A percentile compares a stretch with the other conserved stretches of the same genome.
phyloP scores from a whole-genome alignment of 2,113 vertebrate genomes.

The Daphoenositta chrysoptera region DNA sequence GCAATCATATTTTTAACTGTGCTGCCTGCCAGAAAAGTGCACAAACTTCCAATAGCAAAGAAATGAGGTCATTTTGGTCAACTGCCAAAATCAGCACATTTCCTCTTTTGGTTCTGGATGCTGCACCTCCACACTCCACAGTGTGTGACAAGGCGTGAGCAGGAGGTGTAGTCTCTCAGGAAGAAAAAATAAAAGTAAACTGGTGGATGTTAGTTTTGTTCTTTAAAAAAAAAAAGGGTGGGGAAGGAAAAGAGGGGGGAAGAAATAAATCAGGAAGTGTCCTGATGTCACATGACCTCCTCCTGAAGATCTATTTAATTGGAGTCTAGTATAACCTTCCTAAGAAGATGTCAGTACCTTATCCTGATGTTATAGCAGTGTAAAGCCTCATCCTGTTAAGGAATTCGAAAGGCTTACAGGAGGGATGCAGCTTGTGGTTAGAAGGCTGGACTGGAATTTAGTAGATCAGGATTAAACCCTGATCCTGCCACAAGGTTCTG shows the following conservation, averaged over 20 bases:
- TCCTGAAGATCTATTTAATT: not conserved
- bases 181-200: not conserved
- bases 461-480: not conserved
- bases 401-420: not conserved
- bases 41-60: constrained; percentile 67
- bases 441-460: not conserved
- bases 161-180: not conserved
- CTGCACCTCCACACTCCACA: constrained; percentile 4
- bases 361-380: not conserved
- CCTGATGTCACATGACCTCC: not conserved
- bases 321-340: not conserved
- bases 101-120: constrained; percentile 61
- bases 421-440: not conserved
- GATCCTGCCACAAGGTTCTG: not conserved
- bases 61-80: constrained; percentile 64
- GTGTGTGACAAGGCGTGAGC: not conserved
- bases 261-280: not conserved
- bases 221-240: fast-evolving
- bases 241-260: fast-evolving
- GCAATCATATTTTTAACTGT: constrained; percentile 40
- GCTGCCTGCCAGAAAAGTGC: constrained; percentile 53
- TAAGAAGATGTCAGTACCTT: not conserved
- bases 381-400: not conserved
- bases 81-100: constrained; percentile 61
- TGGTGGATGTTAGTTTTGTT: not conserved